A percentile compares a stretch with the other conserved stretches of the same genome.
Conservation (phyloP, 1,140 invertebrate species). For the Drosophila melanica region DNA sequence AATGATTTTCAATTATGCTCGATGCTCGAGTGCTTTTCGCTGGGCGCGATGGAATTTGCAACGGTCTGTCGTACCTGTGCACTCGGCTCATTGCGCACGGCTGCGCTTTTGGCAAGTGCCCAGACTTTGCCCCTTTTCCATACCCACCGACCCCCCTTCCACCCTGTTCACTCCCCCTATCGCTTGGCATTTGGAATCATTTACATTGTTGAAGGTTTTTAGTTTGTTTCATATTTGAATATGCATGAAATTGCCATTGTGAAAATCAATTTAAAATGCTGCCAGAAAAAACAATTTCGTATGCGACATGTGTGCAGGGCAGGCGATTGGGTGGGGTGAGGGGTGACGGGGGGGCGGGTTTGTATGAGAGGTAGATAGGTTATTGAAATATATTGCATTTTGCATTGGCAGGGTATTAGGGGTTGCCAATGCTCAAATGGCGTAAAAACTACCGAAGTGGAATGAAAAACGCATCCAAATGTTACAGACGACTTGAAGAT, state of each 20-base stretch:
- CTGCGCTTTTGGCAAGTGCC: constrained; percentile 63
- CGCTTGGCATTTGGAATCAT: constrained; percentile 65
- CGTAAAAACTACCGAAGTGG: constrained; percentile 30
- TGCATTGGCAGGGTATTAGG: constrained; percentile 35
- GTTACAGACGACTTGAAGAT: not conserved
- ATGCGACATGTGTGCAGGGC: constrained; percentile 35
- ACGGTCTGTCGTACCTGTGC: constrained; percentile 70
- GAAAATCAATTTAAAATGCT: constrained; percentile 60
- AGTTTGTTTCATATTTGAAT: constrained; percentile 48
- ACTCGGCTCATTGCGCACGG: constrained; percentile 76
- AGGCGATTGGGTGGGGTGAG: not conserved
- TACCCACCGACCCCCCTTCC: too few species aligned
- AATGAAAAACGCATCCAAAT: constrained; percentile 1
- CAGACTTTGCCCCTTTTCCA: constrained; percentile 7
- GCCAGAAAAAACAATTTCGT: constrained; percentile 44
- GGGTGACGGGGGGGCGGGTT: too few species aligned
- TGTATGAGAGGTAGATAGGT: not conserved
- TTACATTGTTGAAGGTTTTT: constrained; percentile 35
- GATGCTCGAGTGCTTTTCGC: constrained; percentile 30
- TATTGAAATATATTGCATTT: constrained; percentile 27
- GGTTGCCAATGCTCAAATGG: constrained; percentile 33
- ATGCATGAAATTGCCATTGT: constrained; percentile 58
- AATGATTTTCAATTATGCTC: constrained; percentile 73
- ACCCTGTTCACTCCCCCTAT: constrained; percentile 20
- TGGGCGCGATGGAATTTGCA: constrained; percentile 31